Evolutionary conservation across 2,113 vertebrate genomes (phyloP).

Genomic region (Pantherophis guttatus): DNA sequence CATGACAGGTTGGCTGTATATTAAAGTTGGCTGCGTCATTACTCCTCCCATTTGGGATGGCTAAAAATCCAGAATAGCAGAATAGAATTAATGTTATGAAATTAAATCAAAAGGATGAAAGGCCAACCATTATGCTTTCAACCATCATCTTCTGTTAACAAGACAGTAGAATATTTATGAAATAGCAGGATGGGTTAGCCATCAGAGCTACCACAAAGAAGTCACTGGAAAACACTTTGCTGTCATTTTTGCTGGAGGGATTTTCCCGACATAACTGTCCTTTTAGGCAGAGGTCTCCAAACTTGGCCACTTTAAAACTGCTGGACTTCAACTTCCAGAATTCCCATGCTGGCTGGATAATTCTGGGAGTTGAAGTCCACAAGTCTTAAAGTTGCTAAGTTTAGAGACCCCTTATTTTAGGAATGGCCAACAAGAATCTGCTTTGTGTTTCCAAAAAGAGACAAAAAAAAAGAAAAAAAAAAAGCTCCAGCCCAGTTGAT

Average conservation of each 20-base stretch:
- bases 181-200: background rate
- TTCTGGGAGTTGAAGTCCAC: background rate
- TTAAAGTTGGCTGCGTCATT: slow-evolving; percentile 93
- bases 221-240: background rate
- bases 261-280: background rate
- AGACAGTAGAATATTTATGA: background rate
- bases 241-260: background rate
- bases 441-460: background rate
- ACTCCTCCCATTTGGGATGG: slow-evolving; percentile 86
- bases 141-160: background rate
- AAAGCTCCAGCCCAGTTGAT: too few relatives aligned
- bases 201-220: background rate
- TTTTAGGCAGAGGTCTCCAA: background rate
- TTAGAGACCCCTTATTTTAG: background rate
- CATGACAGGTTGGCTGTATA: slow-evolving; percentile 92
- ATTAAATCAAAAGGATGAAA: background rate
- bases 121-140: background rate
- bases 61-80: slow-evolving; percentile 61
- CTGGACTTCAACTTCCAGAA: background rate
- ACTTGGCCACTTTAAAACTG: background rate
- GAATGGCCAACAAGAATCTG: background rate
- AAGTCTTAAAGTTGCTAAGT: background rate
- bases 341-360: background rate
- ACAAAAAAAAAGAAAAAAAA: background rate
- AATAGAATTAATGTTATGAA: slow-evolving; percentile 39